phyloP scores from a whole-genome alignment of 2,113 vertebrate species.

The Pongo abelii region DNA sequence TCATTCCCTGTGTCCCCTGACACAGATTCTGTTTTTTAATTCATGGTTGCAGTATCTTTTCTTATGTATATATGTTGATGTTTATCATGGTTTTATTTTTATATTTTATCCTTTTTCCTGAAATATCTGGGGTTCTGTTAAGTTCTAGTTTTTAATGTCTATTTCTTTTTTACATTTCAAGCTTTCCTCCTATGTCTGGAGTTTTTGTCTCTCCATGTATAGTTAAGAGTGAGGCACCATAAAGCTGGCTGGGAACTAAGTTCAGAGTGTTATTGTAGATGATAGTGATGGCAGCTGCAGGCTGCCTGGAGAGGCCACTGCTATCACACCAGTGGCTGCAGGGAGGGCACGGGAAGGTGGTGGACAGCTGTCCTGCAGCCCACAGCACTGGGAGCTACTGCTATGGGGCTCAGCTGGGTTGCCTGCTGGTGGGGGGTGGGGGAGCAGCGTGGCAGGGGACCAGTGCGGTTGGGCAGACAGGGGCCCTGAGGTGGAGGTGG shows the following conservation, averaged over 20 bases:
- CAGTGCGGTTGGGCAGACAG: too few species aligned
- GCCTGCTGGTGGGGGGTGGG: too few species aligned
- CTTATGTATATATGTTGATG: background rate
- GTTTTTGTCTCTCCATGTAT: background rate
- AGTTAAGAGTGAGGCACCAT: background rate
- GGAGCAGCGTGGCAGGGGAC: too few species aligned
- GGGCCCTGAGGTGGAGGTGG: too few species aligned
- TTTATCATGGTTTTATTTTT: background rate
- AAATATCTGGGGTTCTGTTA: background rate
- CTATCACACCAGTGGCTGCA: too few species aligned
- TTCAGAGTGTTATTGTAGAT: background rate
- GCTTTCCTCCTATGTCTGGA: background rate
- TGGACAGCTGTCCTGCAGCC: too few species aligned
- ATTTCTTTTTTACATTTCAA: background rate
- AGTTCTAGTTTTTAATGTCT: background rate
- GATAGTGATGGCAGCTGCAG: too few species aligned
- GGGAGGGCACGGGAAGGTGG: too few species aligned
- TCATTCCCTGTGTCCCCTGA: background rate
- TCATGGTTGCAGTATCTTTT: background rate
- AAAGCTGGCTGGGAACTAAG: background rate
- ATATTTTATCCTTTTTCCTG: background rate
- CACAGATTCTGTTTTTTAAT: background rate
- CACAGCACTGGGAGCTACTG: too few species aligned
- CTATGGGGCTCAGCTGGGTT: too few species aligned
- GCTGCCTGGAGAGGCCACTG: too few species aligned